Base-by-base conservation (phyloP, 2,797 vertebrate genomes). In the Saxicola maurus region DNA sequence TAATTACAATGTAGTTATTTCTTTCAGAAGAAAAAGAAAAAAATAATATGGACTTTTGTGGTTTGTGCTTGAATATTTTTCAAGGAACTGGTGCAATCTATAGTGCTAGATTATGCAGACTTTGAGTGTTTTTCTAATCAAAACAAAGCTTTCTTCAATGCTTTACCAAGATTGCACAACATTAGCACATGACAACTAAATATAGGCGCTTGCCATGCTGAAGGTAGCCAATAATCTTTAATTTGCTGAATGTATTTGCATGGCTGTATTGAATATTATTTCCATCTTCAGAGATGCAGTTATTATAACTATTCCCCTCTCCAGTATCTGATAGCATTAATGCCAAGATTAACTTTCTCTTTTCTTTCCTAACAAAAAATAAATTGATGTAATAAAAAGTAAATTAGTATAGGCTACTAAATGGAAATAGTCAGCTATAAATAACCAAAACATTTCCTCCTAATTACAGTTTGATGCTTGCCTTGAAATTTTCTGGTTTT, bases 381-480 rank as follows among this genome's bases (percentile, higher is more conserved):
- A 88, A 25, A 76, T 84, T 33, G 61, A 46, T 71, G 24, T 85
- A 85, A 82, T 81, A 83, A 87, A 90, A 90, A 91, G 7, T 24
- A 90, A 91, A 92, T 81, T 86, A 91, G 62, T 85, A 56, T 12
- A 74, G 73, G 37, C 62, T 91, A 59, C 73, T 95, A 66, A 93
- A 83, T 62, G 52, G 52, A 40, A 91, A 72, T 75, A 69, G 33
- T 42, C 42, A 51, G 37, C 24, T 85, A 81, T 82, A 87, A 91
- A 91, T 94, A 85, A 25, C 65, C 33, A 45, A 75, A 85, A 20
- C 21, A 69, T 62, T 89, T 74, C 43, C 69, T 88, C 27, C 82
- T 92, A 88, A 85, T 88, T 83, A 80, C 35, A 71, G 57, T 83
- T 72, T 75, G 30, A 87, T 79, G 17, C 17, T 81, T 53, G n/a